Percentiles rank a stretch among this genome's conserved stretches.
Evolutionary conservation across 1,140 invertebrate species (phyloP).

Genomic region (Trachymyrmex cornetzi): DNA sequence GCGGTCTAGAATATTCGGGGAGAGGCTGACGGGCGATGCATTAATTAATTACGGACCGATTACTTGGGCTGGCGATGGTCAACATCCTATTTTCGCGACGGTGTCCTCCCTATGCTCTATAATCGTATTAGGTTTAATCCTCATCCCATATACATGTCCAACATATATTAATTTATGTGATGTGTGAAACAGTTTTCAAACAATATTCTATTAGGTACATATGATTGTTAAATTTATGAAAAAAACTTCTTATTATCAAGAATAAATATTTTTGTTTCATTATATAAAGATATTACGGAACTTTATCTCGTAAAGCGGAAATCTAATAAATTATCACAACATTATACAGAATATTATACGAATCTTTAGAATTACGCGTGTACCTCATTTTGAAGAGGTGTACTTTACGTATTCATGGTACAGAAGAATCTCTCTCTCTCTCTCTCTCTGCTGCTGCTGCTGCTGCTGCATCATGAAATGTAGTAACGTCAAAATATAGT

Average conservation of each 20-base stretch:
- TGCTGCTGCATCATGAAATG: background rate
- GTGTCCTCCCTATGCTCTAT: slow-evolving; percentile 30
- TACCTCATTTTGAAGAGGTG: background rate
- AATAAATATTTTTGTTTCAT: background rate
- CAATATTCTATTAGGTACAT: background rate
- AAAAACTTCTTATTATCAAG: background rate
- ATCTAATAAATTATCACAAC: background rate
- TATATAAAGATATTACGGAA: background rate
- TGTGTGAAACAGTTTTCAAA: background rate
- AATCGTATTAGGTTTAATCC: slow-evolving; percentile 57
- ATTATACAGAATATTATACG: background rate
- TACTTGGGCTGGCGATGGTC: slow-evolving; percentile 59
- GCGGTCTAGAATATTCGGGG: slow-evolving; percentile 68
- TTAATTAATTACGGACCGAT: slow-evolving; percentile 76
- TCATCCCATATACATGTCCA: background rate
- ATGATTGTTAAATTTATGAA: background rate
- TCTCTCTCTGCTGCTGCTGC: no score
- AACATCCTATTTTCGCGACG: slow-evolving; percentile 71
- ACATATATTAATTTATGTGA: slow-evolving; percentile 20
- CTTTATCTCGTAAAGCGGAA: background rate
- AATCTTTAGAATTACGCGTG: background rate
- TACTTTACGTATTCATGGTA: background rate
- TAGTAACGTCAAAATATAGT: background rate
- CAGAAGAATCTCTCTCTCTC: background rate
- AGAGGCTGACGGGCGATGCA: slow-evolving; percentile 65